phyloP scores from a whole-genome alignment of 2,888 invertebrate species.

The Pyrocoelia pectoralis region DNA sequence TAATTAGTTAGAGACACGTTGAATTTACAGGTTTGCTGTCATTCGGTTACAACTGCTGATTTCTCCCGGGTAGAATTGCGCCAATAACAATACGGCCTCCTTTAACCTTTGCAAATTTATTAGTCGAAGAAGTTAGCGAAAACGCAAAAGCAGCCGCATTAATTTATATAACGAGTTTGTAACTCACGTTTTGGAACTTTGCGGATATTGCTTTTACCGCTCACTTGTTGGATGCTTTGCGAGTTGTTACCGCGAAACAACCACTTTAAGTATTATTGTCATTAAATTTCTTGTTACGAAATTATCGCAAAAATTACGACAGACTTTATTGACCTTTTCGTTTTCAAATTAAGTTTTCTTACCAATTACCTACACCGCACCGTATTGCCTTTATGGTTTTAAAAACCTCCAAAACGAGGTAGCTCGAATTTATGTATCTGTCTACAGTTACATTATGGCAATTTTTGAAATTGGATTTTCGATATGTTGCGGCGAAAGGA shows the following conservation, averaged over 20 bases:
- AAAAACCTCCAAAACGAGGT: too few relatives aligned
- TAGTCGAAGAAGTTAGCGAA: conserved; percentile 43
- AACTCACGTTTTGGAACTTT: conserved; percentile 41
- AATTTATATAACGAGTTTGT: conserved; percentile 46
- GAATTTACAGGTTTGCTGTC: conserved; percentile 59
- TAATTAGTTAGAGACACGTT: conserved; percentile 62
- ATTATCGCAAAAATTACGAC: background rate
- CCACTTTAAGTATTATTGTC: conserved; percentile 28
- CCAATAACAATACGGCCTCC: conserved; percentile 53
- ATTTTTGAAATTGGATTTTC: too few relatives aligned
- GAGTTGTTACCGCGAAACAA: conserved; percentile 32
- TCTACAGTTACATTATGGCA: too few relatives aligned
- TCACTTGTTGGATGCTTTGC: conserved; percentile 38
- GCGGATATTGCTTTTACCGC: conserved; percentile 40
- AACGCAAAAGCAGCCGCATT: conserved; percentile 43
- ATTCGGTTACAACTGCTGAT: conserved; percentile 54
- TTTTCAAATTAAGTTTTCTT: background rate
- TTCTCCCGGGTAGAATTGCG: conserved; percentile 49
- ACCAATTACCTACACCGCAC: too few relatives aligned
- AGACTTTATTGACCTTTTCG: background rate
- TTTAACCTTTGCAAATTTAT: conserved; percentile 53
- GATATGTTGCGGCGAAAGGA: background rate
- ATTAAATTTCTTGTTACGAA: conserved; percentile 18
- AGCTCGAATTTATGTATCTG: too few relatives aligned
- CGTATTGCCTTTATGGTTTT: too few relatives aligned